Conservation (phyloP, 2,113 vertebrate species). For the Zosterops japonicus region DNA sequence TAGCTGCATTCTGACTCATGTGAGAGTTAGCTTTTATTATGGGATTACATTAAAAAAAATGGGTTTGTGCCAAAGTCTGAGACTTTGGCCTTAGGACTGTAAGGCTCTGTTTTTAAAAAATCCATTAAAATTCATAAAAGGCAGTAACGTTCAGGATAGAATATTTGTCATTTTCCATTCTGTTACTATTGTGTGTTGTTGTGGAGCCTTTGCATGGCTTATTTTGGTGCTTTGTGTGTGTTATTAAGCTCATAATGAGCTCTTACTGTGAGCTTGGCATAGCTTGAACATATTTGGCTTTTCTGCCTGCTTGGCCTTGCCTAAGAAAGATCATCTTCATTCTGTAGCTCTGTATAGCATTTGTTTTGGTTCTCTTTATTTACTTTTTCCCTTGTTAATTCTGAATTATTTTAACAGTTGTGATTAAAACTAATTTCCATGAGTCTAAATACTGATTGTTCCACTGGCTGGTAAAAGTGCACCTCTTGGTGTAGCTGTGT, state of each 20-base stretch:
- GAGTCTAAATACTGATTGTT: not conserved
- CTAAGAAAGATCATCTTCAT: not conserved
- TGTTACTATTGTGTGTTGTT: not conserved
- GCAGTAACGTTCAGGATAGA: not conserved
- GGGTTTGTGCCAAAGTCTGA: not conserved
- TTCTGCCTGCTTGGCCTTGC: not conserved
- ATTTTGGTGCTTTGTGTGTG: not conserved
- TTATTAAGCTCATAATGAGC: not conserved
- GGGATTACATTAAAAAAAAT: not conserved
- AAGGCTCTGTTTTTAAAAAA: not conserved
- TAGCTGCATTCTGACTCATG: accelerated
- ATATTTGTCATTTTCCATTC: not conserved
- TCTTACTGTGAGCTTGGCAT: not conserved
- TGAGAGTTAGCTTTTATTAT: not conserved
- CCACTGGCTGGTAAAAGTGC: not conserved
- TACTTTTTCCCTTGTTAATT: not conserved
- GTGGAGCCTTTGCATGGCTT: not conserved
- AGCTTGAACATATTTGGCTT: not conserved
- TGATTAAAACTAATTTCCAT: not conserved
- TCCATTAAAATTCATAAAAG: not conserved
- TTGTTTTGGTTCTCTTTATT: not conserved
- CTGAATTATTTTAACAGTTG: not conserved
- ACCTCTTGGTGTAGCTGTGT: not conserved
- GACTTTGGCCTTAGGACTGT: not conserved
- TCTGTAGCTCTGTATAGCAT: not conserved